phyloP scores from a whole-genome alignment of 1,140 invertebrate species.

The Drosophila triauraria region DNA sequence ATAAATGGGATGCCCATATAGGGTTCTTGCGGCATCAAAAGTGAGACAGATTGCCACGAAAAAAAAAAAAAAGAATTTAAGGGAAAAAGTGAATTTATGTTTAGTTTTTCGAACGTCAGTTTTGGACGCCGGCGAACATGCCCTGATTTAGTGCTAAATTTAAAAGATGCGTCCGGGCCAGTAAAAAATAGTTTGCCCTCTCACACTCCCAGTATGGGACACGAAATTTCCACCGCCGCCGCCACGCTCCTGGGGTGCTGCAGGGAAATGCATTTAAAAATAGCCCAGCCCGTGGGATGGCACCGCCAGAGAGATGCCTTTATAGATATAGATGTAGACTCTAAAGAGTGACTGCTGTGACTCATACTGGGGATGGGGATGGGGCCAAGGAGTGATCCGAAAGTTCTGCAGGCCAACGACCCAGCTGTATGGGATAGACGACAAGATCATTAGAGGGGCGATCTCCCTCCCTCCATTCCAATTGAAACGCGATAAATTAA shows the following conservation, averaged over 20 bases:
- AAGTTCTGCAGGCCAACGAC: conserved; percentile 72
- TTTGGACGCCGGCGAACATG: conserved; percentile 58
- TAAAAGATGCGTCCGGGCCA: conserved; percentile 65
- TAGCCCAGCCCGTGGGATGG: conserved; percentile 63
- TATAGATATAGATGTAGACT: conserved; percentile 22
- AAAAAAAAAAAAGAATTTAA: conserved; percentile 27
- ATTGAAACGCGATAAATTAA: conserved; percentile 34
- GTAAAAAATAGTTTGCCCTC: conserved; percentile 31
- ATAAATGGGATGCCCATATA: conserved; percentile 42
- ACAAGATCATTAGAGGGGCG: conserved; percentile 68
- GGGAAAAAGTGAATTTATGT: conserved; percentile 72
- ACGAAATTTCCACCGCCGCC: conserved; percentile 51
- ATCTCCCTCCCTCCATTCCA: not conserved
- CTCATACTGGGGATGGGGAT: conserved; percentile 12
- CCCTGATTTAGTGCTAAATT: conserved; percentile 85
- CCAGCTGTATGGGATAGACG: conserved; percentile 35
- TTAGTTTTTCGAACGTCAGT: conserved; percentile 71
- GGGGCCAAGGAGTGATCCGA: conserved; percentile 15
- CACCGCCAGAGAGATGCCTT: conserved; percentile 20
- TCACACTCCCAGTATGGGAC: conserved; percentile 70
- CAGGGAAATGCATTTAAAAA: conserved; percentile 75
- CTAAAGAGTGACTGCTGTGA: conserved; percentile 31
- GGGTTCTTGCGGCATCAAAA: conserved; percentile 42
- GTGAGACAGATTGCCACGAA: conserved; percentile 54
- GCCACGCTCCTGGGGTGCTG: conserved; percentile 71